Percentiles rank a stretch among this genome's conserved stretches.
Evolutionary conservation across 2,113 vertebrate genomes (phyloP).

Genomic region (Narcine bancroftii): DNA sequence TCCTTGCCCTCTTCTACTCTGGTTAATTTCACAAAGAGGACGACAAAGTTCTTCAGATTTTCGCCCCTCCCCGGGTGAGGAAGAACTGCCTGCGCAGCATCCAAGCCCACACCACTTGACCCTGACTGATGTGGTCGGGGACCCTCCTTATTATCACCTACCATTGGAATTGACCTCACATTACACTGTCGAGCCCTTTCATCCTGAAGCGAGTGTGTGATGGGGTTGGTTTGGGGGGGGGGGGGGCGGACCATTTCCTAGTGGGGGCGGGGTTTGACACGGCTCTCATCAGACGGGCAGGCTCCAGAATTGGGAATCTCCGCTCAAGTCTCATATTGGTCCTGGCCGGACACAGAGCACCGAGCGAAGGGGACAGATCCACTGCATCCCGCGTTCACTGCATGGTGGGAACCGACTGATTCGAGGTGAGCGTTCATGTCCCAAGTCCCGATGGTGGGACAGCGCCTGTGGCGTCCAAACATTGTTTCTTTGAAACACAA

Average conservation of each 20-base stretch:
- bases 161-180: conserved; percentile 31
- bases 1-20: no score
- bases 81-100: background rate
- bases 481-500: background rate
- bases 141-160: conserved; percentile 25
- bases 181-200: conserved; percentile 18
- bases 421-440: background rate
- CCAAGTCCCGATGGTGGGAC: background rate
- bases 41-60: background rate
- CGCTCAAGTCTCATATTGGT: conserved; percentile 6
- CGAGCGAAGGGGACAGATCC: background rate
- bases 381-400: background rate
- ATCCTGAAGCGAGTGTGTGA: background rate
- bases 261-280: conserved; percentile 24
- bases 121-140: background rate
- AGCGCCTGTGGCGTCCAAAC: background rate
- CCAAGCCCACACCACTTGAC: background rate
- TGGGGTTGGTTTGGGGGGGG: background rate
- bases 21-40: background rate
- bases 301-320: conserved; percentile 27
- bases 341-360: background rate
- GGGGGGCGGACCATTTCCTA: background rate
- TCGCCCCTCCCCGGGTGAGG: background rate
- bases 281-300: background rate
- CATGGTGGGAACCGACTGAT: background rate